Percentiles rank a stretch among this genome's conserved stretches.
phyloP scores from a whole-genome alignment of 2,888 invertebrate genomes.

The Platycheirus albimanus region DNA sequence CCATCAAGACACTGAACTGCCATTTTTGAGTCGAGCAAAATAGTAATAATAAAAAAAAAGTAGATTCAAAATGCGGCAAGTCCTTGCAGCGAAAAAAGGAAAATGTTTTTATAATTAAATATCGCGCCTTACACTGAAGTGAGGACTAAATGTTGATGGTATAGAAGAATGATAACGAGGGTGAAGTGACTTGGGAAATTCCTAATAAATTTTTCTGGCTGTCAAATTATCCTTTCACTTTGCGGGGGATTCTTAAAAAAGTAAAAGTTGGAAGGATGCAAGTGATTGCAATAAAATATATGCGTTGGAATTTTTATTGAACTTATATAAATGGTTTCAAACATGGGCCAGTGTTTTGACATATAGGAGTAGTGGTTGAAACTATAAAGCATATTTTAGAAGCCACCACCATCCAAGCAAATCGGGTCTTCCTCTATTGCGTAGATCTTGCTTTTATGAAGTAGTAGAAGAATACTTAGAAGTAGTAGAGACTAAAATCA shows the following conservation, averaged over 20 bases:
- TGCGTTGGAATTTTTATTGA: background rate
- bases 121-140: constrained; percentile 59
- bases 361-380: too few relatives aligned
- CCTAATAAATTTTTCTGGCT: constrained; percentile 63
- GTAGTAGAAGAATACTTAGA: too few relatives aligned
- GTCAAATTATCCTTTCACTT: constrained; percentile 63
- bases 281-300: background rate
- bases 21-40: constrained; percentile 54
- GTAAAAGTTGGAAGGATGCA: background rate
- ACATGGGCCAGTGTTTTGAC: too few relatives aligned
- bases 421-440: too few relatives aligned
- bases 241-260: constrained; percentile 13
- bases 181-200: constrained; percentile 36
- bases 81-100: constrained; percentile 54
- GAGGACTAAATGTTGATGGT: constrained; percentile 42
- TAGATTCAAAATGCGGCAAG: constrained; percentile 27
- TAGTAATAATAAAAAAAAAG: constrained; percentile 14
- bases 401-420: too few relatives aligned
- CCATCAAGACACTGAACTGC: constrained; percentile 74
- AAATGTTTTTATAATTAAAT: constrained; percentile 74
- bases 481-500: too few relatives aligned
- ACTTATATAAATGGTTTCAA: background rate
- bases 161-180: background rate
- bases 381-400: too few relatives aligned
- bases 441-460: too few relatives aligned